A percentile compares a stretch with the other conserved stretches of the same genome.
These are phyloP conservation scores for Villa cingulata DNA, from an alignment of 2,888 invertebrate genomes.

Conservation along the genomic window DNA sequence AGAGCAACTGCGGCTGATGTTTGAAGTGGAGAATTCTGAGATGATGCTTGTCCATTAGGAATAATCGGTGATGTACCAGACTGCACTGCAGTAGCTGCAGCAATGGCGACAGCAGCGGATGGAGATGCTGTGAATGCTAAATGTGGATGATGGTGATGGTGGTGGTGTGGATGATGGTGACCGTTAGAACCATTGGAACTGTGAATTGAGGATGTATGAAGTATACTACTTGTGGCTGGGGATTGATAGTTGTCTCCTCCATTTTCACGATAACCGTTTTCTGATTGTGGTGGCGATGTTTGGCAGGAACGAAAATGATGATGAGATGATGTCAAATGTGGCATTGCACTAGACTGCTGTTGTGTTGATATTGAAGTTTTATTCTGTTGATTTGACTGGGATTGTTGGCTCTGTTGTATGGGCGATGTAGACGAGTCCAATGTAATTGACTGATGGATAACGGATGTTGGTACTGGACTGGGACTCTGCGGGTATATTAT, in stretches of 20 bases:
- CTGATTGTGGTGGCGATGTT: conserved; percentile 16
- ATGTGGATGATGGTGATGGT: conserved; percentile 11
- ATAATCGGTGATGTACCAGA: neutral
- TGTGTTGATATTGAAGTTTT: neutral
- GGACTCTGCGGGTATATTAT: conserved; percentile 45
- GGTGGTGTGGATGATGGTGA: conserved; percentile 9
- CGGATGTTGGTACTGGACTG: conserved; percentile 45
- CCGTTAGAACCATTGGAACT: conserved; percentile 10
- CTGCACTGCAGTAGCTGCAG: neutral
- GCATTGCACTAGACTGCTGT: conserved; percentile 7
- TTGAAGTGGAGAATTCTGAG: conserved; percentile 4
- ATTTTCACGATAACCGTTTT: conserved; percentile 9
- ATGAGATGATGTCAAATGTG: conserved; percentile 5
- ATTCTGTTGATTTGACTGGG: conserved; percentile 1
- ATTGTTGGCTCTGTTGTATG: conserved; percentile 5
- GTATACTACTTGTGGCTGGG: neutral
- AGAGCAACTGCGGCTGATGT: conserved; percentile 17
- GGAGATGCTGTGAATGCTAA: conserved; percentile 10
- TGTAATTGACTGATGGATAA: conserved; percentile 43
- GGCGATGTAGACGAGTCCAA: conserved; percentile 13
- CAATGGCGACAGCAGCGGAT: conserved; percentile 9
- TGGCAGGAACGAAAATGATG: conserved; percentile 17
- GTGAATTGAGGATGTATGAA: conserved; percentile 9
- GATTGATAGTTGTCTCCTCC: neutral
- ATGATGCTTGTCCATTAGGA: conserved; percentile 1